Conservation (phyloP, 2,888 invertebrate species). For the Rhogogaster chlorosoma region DNA sequence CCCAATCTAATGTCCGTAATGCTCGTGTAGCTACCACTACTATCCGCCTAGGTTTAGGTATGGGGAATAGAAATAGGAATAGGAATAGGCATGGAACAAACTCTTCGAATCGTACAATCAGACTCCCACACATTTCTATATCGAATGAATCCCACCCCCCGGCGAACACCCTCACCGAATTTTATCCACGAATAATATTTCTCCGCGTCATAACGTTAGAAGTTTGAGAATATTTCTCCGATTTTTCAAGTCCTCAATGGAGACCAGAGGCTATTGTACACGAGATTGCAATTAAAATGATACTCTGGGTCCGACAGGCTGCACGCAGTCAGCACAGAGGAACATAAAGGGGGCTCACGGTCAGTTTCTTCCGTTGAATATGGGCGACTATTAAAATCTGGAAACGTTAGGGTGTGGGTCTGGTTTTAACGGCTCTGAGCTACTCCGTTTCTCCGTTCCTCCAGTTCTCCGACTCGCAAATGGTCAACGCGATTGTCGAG, state of each 20-base stretch:
- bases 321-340: neutral
- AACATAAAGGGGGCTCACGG: slow-evolving; percentile 2
- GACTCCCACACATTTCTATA: neutral
- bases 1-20: slow-evolving; percentile 78
- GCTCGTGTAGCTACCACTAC: slow-evolving; percentile 70
- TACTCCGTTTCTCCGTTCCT: neutral
- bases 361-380: slow-evolving; percentile 31
- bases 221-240: too few relatives aligned
- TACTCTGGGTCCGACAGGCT: slow-evolving; percentile 1
- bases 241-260: too few relatives aligned
- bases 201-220: too few relatives aligned
- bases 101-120: neutral
- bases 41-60: neutral
- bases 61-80: too few relatives aligned
- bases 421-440: slow-evolving; percentile 71
- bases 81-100: neutral
- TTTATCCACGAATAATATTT: neutral
- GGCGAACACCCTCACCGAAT: neutral
- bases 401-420: slow-evolving; percentile 63
- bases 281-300: neutral
- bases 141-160: neutral
- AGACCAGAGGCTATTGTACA: neutral
- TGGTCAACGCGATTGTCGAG: slow-evolving; percentile 69
- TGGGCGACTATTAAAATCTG: neutral
- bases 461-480: slow-evolving; percentile 58